Base-by-base conservation (phyloP, 2,797 vertebrate genomes). In the Sebastes taczanowskii region DNA sequence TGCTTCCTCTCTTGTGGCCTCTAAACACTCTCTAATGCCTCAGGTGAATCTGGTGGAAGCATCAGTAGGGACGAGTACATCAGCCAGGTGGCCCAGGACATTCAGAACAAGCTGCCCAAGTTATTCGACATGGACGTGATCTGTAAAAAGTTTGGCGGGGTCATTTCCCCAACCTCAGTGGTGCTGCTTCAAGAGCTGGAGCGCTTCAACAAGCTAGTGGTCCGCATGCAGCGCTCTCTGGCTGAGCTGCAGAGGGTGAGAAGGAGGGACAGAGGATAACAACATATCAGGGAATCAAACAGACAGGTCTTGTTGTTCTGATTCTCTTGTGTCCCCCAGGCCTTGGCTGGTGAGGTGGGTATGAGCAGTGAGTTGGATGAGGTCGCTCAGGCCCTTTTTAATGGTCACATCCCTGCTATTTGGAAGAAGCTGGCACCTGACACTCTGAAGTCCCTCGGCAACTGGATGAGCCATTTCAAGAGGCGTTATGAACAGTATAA, bases 351-450 rank as follows among this genome's bases (percentile, higher is more conserved):
- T 38, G 97, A 99, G 29, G 98, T 99, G 2, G 98, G 98, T 1
- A 99, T 99, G 98, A 99, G 98, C 96, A 97, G 82, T 5, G 98
- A 99, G 82, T 88, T 99, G 84, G 99, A 99, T 0, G 97, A 99
- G 0, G 96, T 99, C 8, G 96, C 97, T 60, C 93, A 92, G 58
- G 96, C 98, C 1, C 96, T 99, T 79, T 99, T 98, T 69, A 96
- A 98, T 0, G 97, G 97, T 2, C 96, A 97, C 25, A 98, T 99
- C 75, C 99, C 98, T 1, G 78, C 61, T 4, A 98, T 97, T 90
- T 99, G 99, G 98, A 96, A 97, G 74, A 98, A 93, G 58, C 88
- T 99, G 29, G 98, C 98, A 6, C 98, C 99, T 0, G 97, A 98
- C 78, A 99, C 99, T 0, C 93, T 98, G 1, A 99, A 98, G 92